Conservation (phyloP, 64 coral and sea anemone species). For the Montipora foliosa region DNA sequence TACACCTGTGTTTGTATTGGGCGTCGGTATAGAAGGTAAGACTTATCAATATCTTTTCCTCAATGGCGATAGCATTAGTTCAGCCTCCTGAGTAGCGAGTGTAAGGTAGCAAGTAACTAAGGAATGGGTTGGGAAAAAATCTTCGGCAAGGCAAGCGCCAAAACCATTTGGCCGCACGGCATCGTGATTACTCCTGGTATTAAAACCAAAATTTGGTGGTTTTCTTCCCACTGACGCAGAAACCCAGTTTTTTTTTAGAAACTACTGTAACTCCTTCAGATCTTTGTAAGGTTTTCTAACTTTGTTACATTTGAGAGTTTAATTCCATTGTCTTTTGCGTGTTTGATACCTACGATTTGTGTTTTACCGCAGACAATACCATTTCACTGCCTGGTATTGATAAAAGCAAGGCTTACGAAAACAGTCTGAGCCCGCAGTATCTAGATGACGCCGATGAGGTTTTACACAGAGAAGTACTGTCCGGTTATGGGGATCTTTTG, state of each 20-base stretch:
- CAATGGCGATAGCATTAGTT: not conserved
- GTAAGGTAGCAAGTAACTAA: too few species aligned
- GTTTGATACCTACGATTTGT: not conserved
- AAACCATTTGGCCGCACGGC: too few species aligned
- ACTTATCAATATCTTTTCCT: too few species aligned
- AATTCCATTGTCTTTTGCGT: not conserved
- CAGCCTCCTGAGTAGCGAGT: not conserved
- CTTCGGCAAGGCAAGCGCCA: too few species aligned
- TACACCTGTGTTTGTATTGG: conserved; percentile 52
- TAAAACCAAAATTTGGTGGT: too few species aligned
- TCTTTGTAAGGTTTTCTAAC: too few species aligned
- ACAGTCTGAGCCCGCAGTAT: conserved; percentile 32
- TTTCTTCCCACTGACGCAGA: too few species aligned
- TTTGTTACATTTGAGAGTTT: not conserved
- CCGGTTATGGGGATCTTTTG: conserved; percentile 34
- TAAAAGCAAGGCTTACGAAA: not conserved
- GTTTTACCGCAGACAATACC: conserved; percentile 2
- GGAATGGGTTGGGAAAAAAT: too few species aligned
- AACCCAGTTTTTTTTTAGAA: too few species aligned
- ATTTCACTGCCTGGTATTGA: conserved; percentile 6
- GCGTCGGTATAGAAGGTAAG: conserved; percentile 56
- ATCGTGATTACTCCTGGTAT: too few species aligned
- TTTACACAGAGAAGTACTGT: not conserved
- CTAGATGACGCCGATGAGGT: conserved; percentile 44
- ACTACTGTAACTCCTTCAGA: too few species aligned